Evolutionary conservation across 2,113 vertebrate genomes (phyloP).

Genomic region (Propithecus coquereli): DNA sequence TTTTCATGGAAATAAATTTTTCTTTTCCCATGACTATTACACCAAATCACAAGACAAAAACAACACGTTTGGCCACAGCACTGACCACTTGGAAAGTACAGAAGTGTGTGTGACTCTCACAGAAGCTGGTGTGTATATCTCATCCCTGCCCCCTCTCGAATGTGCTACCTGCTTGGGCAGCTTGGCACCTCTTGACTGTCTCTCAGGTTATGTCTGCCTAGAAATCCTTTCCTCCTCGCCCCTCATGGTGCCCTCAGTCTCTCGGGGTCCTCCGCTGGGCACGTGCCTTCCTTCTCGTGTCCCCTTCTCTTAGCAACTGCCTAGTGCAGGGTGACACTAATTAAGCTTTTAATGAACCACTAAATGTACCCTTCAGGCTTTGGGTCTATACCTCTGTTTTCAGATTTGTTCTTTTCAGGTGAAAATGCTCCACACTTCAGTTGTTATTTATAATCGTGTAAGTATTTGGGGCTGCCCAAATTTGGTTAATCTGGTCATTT

Average conservation of each 20-base stretch:
- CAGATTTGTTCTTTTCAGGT: not conserved
- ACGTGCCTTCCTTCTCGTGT: fast-evolving
- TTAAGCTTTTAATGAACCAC: not conserved
- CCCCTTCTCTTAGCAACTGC: not conserved
- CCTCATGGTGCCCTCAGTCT: not conserved
- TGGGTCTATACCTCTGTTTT: not conserved
- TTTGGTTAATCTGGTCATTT: not conserved
- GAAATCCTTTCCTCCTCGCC: not conserved
- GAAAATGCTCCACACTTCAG: not conserved
- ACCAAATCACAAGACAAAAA: not conserved
- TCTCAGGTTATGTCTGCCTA: not conserved
- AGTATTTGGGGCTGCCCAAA: not conserved
- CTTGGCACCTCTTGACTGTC: not conserved
- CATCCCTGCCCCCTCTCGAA: too few species aligned
- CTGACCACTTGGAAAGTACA: not conserved
- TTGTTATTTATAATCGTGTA: not conserved
- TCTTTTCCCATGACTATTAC: not conserved
- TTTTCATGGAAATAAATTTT: not conserved
- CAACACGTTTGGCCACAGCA: not conserved
- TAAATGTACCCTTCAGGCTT: not conserved
- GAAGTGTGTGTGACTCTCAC: not conserved
- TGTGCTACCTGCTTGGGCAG: too few species aligned
- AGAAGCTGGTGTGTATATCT: not conserved
- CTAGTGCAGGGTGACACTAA: too few species aligned
- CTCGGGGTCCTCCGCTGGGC: fast-evolving